Evolutionary conservation across 2,888 invertebrate genomes (phyloP).

Genomic region (Drosophila macrospina): DNA sequence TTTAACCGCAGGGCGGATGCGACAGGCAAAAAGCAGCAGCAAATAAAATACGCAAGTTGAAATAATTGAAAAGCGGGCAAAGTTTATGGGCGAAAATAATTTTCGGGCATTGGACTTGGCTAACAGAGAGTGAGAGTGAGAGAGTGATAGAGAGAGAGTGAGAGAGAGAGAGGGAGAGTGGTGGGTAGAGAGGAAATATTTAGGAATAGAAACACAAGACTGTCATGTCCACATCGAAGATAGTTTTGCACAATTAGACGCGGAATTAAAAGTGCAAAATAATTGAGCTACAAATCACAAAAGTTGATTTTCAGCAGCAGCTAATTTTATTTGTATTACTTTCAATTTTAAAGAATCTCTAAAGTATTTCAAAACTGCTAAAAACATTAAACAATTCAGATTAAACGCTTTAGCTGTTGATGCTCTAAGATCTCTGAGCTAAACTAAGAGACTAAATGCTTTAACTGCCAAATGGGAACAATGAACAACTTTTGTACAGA

Average conservation of each 20-base stretch:
- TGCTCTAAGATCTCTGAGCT: too few relatives aligned
- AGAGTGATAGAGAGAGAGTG: neutral
- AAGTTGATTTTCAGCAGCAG: neutral
- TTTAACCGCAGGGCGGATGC: conserved; percentile 47
- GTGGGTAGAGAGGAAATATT: neutral
- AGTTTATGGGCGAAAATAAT: conserved; percentile 70
- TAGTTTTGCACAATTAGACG: neutral
- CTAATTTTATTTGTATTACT: neutral
- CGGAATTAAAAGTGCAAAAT: neutral
- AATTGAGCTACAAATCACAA: neutral
- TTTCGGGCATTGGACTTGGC: conserved; percentile 43
- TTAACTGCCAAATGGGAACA: too few relatives aligned
- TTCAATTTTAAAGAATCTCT: neutral
- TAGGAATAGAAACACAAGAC: neutral
- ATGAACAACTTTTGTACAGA: too few relatives aligned
- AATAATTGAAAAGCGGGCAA: conserved; percentile 73
- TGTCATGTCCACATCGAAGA: neutral
- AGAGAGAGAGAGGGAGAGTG: neutral
- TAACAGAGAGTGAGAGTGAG: neutral
- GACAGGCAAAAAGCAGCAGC: conserved; percentile 47
- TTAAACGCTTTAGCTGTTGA: neutral
- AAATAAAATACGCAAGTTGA: conserved; percentile 63
- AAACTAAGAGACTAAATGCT: too few relatives aligned
- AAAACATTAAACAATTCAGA: neutral
- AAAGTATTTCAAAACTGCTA: neutral